Evolutionary conservation across 2,113 vertebrate species (phyloP).

Genomic region (Melanerpes aurifrons): DNA sequence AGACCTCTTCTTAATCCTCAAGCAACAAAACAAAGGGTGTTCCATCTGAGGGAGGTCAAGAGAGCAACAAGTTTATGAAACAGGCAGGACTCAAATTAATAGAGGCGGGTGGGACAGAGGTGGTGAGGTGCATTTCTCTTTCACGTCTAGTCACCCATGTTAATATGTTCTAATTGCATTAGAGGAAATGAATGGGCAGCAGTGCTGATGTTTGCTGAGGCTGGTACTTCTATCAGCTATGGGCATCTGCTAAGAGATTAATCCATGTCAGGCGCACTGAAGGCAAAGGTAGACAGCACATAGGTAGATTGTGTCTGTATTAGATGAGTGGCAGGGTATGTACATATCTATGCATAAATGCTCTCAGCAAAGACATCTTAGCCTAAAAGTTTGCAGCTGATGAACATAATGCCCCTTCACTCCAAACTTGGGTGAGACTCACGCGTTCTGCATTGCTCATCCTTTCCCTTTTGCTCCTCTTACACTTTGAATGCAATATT

Average conservation of each 20-base stretch:
- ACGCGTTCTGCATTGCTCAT: background rate
- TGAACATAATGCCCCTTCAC: background rate
- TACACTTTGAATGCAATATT: background rate
- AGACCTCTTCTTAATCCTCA: background rate
- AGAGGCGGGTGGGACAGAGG: background rate
- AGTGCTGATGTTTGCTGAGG: background rate
- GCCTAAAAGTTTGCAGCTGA: background rate
- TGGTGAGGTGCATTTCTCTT: conserved; percentile 18
- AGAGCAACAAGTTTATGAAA: conserved; percentile 8
- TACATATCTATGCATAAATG: background rate
- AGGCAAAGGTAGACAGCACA: background rate
- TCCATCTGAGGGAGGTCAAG: conserved; percentile 17
- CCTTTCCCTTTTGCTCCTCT: background rate
- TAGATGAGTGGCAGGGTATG: background rate
- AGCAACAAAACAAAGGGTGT: background rate
- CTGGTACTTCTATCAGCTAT: background rate
- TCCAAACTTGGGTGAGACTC: background rate
- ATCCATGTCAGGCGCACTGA: background rate
- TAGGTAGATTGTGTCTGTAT: background rate
- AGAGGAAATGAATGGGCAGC: background rate
- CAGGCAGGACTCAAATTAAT: conserved; percentile 47
- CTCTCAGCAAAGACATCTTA: background rate
- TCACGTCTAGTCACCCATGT: conserved; percentile 59
- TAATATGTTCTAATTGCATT: conserved; percentile 66
- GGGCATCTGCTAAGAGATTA: background rate